A percentile compares a stretch with the other conserved stretches of the same genome.
Conservation (phyloP, 1,140 invertebrate species). For the Euura lappo region DNA sequence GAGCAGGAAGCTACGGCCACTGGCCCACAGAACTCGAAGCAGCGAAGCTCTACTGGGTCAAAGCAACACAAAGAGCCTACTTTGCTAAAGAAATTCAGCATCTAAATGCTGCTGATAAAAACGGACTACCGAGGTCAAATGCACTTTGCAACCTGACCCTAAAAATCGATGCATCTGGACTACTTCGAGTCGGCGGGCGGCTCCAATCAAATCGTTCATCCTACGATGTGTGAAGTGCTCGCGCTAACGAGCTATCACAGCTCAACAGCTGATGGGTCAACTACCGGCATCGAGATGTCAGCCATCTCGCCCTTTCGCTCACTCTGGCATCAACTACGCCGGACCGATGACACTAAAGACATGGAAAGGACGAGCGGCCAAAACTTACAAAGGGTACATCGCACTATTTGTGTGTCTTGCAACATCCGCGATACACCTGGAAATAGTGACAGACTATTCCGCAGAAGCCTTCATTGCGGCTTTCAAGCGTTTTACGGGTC, state of each 20-base stretch:
- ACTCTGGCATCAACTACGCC: slow-evolving; percentile 39
- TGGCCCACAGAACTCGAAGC: slow-evolving; percentile 1
- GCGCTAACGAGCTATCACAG: slow-evolving; percentile 27
- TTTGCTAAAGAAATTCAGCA: neutral
- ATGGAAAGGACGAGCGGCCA: slow-evolving; percentile 4
- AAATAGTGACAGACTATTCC: slow-evolving; percentile 35
- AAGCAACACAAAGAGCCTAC: slow-evolving; percentile 6
- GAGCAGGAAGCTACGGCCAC: neutral
- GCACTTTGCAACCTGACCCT: neutral
- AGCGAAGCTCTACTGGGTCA: slow-evolving; percentile 13
- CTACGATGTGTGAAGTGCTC: slow-evolving; percentile 42
- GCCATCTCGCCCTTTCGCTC: slow-evolving; percentile 33
- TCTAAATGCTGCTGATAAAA: neutral
- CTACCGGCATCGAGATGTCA: slow-evolving; percentile 28
- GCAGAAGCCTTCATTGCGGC: slow-evolving; percentile 41
- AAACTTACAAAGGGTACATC: neutral
- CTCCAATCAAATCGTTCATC: slow-evolving; percentile 23
- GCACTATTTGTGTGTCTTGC: slow-evolving; percentile 14
- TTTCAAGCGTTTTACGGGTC: slow-evolving; percentile 41
- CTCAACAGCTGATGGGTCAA: slow-evolving; percentile 39
- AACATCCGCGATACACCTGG: slow-evolving; percentile 44
- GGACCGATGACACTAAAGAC: slow-evolving; percentile 39
- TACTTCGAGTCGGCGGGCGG: slow-evolving; percentile 16
- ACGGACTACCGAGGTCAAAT: no score
- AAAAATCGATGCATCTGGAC: slow-evolving; percentile 8